phyloP scores from a whole-genome alignment of 2,888 invertebrate species.

The Resseliella maxima region DNA sequence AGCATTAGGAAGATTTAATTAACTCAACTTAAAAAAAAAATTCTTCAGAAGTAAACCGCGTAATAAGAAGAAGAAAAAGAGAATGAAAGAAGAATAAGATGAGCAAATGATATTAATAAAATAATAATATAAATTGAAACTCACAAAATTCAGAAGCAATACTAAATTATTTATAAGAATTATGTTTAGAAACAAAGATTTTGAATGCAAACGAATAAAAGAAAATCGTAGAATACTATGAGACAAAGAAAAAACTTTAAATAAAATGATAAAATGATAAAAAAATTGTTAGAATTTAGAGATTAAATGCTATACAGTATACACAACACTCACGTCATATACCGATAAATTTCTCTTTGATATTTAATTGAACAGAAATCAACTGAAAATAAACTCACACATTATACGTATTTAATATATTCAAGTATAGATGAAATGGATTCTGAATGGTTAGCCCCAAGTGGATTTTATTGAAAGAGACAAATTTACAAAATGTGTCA shows the following conservation, averaged over 20 bases:
- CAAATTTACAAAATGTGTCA: background rate
- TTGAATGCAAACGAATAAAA: slow-evolving; percentile 3
- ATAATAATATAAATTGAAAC: too few relatives aligned
- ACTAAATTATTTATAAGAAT: background rate
- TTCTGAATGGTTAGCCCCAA: slow-evolving; percentile 8
- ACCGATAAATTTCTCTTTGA: background rate
- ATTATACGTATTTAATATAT: slow-evolving; percentile 37
- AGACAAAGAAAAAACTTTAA: background rate
- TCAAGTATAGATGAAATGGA: background rate
- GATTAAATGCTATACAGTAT: background rate
- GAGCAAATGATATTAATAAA: background rate
- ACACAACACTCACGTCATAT: slow-evolving; percentile 4
- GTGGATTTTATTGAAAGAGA: slow-evolving; percentile 46
- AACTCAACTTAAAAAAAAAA: background rate
- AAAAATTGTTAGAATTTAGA: slow-evolving; percentile 36
- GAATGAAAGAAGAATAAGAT: background rate
- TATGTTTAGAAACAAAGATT: slow-evolving; percentile 37
- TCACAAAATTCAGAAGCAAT: slow-evolving; percentile 41
- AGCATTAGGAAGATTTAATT: background rate
- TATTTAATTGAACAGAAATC: background rate
- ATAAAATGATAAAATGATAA: background rate
- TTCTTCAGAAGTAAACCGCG: background rate
- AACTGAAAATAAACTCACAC: background rate
- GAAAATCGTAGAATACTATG: background rate
- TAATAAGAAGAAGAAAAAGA: background rate